Evolutionary conservation across 2,888 invertebrate species (phyloP), one percentile per base, ranked within the genome.

Genomic region (Chloroclystis v-ata): DNA sequence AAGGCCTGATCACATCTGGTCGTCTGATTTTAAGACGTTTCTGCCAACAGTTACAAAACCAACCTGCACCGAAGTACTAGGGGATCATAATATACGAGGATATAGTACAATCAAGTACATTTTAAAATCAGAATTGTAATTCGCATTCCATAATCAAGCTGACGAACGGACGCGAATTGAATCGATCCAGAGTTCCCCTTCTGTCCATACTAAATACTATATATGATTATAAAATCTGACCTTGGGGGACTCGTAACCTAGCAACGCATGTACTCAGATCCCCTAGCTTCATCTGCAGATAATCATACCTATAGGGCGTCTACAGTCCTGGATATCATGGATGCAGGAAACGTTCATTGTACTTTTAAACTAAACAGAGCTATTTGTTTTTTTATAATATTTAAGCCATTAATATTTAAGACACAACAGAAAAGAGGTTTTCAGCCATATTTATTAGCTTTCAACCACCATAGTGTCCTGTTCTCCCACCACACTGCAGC

Each of bases 191-290:
- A 28, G 52, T 53, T 81, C 80, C 81, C 80, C 81, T 77, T 66
- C 63, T 51, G 69, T 69, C 45, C 42, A 24, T 49, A 33, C 14
- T 71, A 60, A 61, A 67, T 60, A 54, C 60, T 72, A 75, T 77
- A 75, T 65, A 69, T 65, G 65, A 57, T 65, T 80, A 78, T 80
- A 78, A 72, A 72, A 70, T 74, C 67, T 86, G 86, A 86, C 86
- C 86, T 85, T 86, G 86, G 82, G 75, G 75, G 68, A 77, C 69
- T 72, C 72, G 83, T 84, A 81, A 76, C 86, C 79, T 82, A 82
- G 84, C 85, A 84, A 86, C 85, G 78, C 65, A 70, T 68, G 67
- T 70, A 69, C 75, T 69, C 75, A 75, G 79, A 70, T 75, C 84
- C 86, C 86, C 84, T 77, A 75, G 72, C 69, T 75, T 78, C 79